phyloP scores from a whole-genome alignment of 2,888 invertebrate genomes.

The Drosophila nr. fundita region DNA sequence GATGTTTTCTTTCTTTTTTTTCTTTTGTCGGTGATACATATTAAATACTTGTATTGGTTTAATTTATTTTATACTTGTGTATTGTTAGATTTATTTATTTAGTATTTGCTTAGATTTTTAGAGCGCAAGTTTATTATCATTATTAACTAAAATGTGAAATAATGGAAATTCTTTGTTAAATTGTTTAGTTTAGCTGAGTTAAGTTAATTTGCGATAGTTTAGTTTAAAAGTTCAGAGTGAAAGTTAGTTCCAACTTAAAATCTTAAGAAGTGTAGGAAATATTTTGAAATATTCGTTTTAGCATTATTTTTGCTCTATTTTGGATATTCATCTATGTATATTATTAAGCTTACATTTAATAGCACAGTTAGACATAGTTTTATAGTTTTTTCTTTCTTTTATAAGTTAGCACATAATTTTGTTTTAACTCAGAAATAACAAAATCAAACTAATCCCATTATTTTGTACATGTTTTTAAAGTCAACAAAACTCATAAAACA shows the following conservation, averaged over 20 bases:
- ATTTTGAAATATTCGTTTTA: constrained; percentile 50
- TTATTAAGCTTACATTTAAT: constrained; percentile 80
- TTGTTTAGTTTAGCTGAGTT: constrained; percentile 23
- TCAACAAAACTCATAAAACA: constrained; percentile 28
- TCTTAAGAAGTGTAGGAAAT: constrained; percentile 31
- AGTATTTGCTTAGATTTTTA: constrained; percentile 40
- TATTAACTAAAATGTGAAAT: constrained; percentile 43
- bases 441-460: constrained; percentile 36
- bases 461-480: constrained; percentile 59
- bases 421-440: constrained; percentile 29
- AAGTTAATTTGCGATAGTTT: constrained; percentile 13
- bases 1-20: constrained; percentile 40
- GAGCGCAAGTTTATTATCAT: constrained; percentile 29
- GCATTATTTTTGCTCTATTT: constrained; percentile 38
- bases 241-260: constrained; percentile 25
- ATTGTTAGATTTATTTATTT: constrained; percentile 57
- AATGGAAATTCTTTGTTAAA: constrained; percentile 11
- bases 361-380: constrained; percentile 82
- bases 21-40: constrained; percentile 50
- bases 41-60: constrained; percentile 60
- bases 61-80: constrained; percentile 62
- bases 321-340: constrained; percentile 50
- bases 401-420: constrained; percentile 34
- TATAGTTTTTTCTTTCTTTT: constrained; percentile 29
- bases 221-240: constrained; percentile 11